phyloP scores from a whole-genome alignment of 2,888 invertebrate genomes.

The Plebejus melissa region DNA sequence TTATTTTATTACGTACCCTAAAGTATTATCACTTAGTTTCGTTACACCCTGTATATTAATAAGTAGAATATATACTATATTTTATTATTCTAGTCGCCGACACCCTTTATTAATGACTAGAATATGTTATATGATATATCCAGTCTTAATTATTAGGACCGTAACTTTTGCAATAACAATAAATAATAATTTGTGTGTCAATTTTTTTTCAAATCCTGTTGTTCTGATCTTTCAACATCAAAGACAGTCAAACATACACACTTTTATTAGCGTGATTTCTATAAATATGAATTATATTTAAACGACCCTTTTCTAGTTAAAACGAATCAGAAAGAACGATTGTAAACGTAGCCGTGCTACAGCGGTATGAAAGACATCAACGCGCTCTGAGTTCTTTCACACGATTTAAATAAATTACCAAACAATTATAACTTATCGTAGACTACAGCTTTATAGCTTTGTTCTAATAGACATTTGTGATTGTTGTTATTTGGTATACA shows the following conservation, averaged over 20 bases:
- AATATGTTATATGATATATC: not conserved
- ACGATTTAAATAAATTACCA: conserved; percentile 8
- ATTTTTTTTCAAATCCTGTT: not conserved
- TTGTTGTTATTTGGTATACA: not conserved
- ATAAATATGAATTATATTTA: not conserved
- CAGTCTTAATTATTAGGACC: too few relatives aligned
- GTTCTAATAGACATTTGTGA: not conserved
- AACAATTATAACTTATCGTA: not conserved
- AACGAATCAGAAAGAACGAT: too few relatives aligned
- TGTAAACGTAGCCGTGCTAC: not conserved
- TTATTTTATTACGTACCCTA: too few relatives aligned
- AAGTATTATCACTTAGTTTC: too few relatives aligned
- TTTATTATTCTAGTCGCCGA: too few relatives aligned
- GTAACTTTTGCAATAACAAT: not conserved
- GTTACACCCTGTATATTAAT: too few relatives aligned
- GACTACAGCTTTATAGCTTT: not conserved
- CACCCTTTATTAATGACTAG: not conserved
- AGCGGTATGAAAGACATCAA: conserved; percentile 58
- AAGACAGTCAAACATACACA: not conserved
- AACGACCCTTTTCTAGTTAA: too few relatives aligned
- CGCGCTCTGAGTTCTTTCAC: conserved; percentile 41
- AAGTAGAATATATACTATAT: too few relatives aligned
- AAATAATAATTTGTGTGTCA: not conserved
- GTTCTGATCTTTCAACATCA: not conserved
- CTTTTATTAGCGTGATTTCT: not conserved